Base-by-base conservation (phyloP, 2,797 vertebrate species). In the Arctocebus calabarensis region DNA sequence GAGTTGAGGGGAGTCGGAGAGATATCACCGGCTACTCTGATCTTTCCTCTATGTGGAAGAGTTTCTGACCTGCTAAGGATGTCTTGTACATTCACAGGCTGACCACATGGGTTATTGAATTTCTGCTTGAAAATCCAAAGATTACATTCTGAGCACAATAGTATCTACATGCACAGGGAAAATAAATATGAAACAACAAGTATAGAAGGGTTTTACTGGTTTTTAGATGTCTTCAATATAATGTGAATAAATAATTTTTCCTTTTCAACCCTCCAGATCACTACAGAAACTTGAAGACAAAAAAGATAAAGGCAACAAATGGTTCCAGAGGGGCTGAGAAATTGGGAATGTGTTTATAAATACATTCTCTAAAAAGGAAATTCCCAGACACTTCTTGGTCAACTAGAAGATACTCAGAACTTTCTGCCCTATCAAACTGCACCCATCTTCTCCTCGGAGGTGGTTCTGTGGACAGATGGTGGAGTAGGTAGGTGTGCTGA, bases 41-140 rank as follows among this genome's bases (percentile, higher is more conserved):
- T 85, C 75, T 85, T 94, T 78, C 37, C 37, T 82, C 52, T 96
- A 52, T 57, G 27, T 29, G 88, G 57, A 78, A 57, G 40, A 83
- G 70, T 88, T 97, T 93, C 93, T 91, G 84, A 82, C n/a, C 43
- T 90, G 59, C 20, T 59, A 43, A 10, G 27, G 57, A 82, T 62
- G 48, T 52, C 48, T 52, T 52, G 9, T 48, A 79, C 48, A 55
- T 66, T 77, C n/a, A 88, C 4, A 81, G 34, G 55, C 3, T 61
- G 94, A 87, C 22, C 79, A 84, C 45, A 97, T 8, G 66, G 68
- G 32, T 43, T 43, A 91, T 19, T 10, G 16, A 19, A 84, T 83
- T 29, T 94, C 77, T 95, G 37, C 29, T 27, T 77, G 37, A 91
- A 77, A 92, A 70, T 92, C 82, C 77, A 96, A 90, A 59, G 93